Percentiles rank a stretch among this genome's conserved stretches.
Evolutionary conservation across 2,113 vertebrate species (phyloP).

Genomic region (Austrofundulus limnaeus): DNA sequence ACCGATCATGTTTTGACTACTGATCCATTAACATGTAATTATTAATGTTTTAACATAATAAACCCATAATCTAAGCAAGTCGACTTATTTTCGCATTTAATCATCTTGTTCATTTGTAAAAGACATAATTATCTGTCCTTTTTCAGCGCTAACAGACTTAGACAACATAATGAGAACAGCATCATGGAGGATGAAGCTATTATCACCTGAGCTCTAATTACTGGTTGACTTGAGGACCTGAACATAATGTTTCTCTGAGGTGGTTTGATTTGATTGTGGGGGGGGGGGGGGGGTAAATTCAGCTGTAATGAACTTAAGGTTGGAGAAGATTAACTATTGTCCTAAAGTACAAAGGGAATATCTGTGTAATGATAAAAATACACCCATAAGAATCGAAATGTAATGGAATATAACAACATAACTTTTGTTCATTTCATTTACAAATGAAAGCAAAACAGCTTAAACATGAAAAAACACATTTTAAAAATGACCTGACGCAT

Average conservation of each 20-base stretch:
- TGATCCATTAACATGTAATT: slow-evolving; percentile 43
- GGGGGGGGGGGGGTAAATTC: not conserved
- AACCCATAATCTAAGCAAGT: slow-evolving; percentile 24
- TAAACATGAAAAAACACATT: too few species aligned
- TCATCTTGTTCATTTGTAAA: slow-evolving; percentile 39
- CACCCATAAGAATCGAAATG: too few species aligned
- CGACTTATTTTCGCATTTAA: slow-evolving; percentile 18
- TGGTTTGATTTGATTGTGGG: not conserved
- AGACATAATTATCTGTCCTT: slow-evolving; percentile 35
- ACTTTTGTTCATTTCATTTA: too few species aligned
- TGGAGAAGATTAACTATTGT: not conserved
- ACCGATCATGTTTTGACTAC: slow-evolving; percentile 9
- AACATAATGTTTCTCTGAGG: slow-evolving; percentile 27
- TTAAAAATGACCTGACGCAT: too few species aligned
- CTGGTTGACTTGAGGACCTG: slow-evolving; percentile 24
- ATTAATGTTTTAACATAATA: slow-evolving; percentile 29
- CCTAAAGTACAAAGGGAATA: too few species aligned
- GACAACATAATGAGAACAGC: slow-evolving; percentile 27
- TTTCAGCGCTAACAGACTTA: slow-evolving; percentile 29
- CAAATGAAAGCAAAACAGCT: too few species aligned
- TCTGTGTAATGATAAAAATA: too few species aligned
- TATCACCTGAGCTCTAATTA: slow-evolving; percentile 46
- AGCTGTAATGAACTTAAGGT: not conserved
- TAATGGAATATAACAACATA: too few species aligned
- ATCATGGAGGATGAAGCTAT: slow-evolving; percentile 37